Evolutionary conservation across 2,888 invertebrate species (phyloP), one percentile per base, ranked within the genome.

Genomic region (Drosophila imparisetae): DNA sequence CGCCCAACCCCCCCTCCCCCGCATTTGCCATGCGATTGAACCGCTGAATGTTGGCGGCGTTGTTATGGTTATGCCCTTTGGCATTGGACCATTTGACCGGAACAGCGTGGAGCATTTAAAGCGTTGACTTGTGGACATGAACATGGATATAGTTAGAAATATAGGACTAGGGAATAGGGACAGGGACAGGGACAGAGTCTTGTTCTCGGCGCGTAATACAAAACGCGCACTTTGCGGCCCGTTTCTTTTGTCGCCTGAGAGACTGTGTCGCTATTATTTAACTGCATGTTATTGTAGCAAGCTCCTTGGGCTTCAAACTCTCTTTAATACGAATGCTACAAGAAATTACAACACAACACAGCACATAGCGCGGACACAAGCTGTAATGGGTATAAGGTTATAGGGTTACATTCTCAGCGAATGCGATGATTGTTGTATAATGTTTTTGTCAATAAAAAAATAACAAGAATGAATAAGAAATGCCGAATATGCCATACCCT

Each of bases 211-310:
- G 50, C 66, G 84, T 72, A 84, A 84, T 81, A 88, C 84, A 88
- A 84, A 88, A 80, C 89, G 86, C 81, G 86, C 86, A 86, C 89
- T 88, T 86, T 86, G 86, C 89, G 73, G 73, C 63, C 64, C 79
- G 67, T 74, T 80, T 77, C 83, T 65, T 80, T 74, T 82, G 72
- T 75, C 71, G 77, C 67, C 66, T 54, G 66, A 79, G 74, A 85
- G 81, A 85, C 89, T 79, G 85, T 85, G 89, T 84, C 89, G 89
- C 85, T 86, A 79, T 85, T 89, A 86, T 86, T 89, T 86, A 85
- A 84, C 89, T 86, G 73, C 80, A 81, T 84, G 81, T 78, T 55
- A 27, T 38, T 80, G 80, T 58, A 66, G 69, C 69, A 76, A 74
- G 66, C 72, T 82, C 72, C 71, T 78, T 75, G 74, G 84, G 74